Evolutionary conservation across 1,140 invertebrate species (phyloP), one percentile per base, ranked within the genome.

Genomic region (Amyelois transitella): DNA sequence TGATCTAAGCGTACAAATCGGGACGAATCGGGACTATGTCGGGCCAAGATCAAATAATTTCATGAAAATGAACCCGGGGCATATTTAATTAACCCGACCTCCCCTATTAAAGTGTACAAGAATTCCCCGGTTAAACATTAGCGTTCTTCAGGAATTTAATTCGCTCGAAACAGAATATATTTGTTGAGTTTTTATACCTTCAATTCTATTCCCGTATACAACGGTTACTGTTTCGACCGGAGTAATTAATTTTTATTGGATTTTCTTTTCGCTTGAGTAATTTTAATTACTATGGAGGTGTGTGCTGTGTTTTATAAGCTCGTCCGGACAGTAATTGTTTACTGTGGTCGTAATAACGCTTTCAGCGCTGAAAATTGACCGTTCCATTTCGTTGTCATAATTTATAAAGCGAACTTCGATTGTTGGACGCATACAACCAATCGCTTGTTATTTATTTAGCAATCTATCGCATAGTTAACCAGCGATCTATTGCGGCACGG

Each of bases 71-170:
- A 81, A 85, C 68, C 75, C 79, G 58, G 63, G 66, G 73, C 72
- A 75, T 77, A 84, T 87, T 87, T 85, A 87, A 85, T 87, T 84
- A 85, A 84, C 80, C 75, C 71, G 64, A 74, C 70, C 75, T 76
- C 75, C 80, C 79, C 80, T 63, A 71, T 80, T 77, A 75, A 81
- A 80, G 64, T 81, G 79, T 76, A 82, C 78, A 84, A 85, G 78
- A 85, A 85, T 81, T 82, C 77, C 73, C 76, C 74, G 68, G 80
- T 80, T 78, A 82, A 84, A 84, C 77, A 85, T 85, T 84, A 83
- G 72, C 76, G 77, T 85, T 80, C 79, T 71, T 77, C 73, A 79
- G 75, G 81, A 86, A 83, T 87, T 84, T 79, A 76, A 83, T 83
- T 77, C 79, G 62, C 53, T 64, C 67, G 59, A 63, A 79, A 77